phyloP scores from a whole-genome alignment of 2,113 vertebrate genomes.

The Phalacrocorax aristotelis region DNA sequence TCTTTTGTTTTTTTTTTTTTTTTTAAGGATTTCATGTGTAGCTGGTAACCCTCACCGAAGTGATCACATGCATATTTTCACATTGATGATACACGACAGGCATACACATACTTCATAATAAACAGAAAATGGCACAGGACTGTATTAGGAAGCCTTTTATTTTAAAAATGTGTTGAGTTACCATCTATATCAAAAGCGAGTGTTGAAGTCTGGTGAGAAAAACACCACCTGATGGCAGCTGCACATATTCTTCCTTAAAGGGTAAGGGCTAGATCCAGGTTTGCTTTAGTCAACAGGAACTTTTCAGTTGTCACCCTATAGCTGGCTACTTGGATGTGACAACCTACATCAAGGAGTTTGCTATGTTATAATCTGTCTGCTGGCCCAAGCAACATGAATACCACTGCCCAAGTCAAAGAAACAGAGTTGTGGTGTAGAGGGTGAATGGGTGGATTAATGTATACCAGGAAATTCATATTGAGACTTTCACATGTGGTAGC shows the following conservation, averaged over 20 bases:
- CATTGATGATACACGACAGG: background rate
- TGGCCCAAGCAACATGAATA: accelerated
- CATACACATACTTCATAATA: background rate
- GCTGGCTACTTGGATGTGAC: background rate
- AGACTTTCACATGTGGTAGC: background rate
- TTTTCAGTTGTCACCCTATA: background rate
- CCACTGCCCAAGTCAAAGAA: background rate
- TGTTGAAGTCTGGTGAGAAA: background rate
- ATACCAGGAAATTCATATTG: background rate
- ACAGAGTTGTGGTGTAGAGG: background rate
- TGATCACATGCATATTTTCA: background rate
- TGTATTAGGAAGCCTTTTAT: background rate
- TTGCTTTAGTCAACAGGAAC: background rate
- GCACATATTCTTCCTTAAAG: background rate
- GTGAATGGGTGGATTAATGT: background rate
- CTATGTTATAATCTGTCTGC: background rate
- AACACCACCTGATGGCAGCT: background rate
- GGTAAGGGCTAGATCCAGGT: background rate
- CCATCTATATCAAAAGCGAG: background rate
- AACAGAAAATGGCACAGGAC: background rate
- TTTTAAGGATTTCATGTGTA: background rate
- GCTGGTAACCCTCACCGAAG: background rate
- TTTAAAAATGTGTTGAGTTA: background rate
- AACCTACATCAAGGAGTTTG: background rate
- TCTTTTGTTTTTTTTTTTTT: background rate